phyloP scores from a whole-genome alignment of 2,113 vertebrate species.

The Anthoscopus minutus region DNA sequence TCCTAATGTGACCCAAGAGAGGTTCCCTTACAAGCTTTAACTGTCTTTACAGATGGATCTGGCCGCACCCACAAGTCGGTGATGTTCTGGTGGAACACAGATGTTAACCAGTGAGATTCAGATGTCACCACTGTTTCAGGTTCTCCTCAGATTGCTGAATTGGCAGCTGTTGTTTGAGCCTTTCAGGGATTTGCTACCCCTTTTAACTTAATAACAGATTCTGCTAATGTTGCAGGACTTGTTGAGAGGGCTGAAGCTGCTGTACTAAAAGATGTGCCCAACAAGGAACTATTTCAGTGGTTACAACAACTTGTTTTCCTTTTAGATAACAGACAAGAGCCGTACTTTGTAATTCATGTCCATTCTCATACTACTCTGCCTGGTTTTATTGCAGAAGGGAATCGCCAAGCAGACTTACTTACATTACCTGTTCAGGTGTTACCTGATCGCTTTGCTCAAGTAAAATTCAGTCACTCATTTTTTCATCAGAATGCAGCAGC shows the following conservation, averaged over 20 bases:
- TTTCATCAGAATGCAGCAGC: neutral
- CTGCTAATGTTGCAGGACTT: neutral
- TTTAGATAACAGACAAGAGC: neutral
- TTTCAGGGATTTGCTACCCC: neutral
- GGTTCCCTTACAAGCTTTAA: neutral
- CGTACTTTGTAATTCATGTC: neutral
- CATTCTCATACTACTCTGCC: neutral
- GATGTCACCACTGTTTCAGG: neutral
- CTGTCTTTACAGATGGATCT: neutral
- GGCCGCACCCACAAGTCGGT: neutral
- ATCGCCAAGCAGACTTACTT: neutral
- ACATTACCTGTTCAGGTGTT: neutral
- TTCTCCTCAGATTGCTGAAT: neutral
- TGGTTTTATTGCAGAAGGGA: neutral
- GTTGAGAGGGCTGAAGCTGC: neutral
- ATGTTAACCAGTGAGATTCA: neutral
- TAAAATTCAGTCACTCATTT: neutral
- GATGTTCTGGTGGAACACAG: neutral
- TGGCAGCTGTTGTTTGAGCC: too few species aligned
- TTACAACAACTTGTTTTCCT: neutral
- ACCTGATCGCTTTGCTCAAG: neutral
- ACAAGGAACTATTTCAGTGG: neutral
- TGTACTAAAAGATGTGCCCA: neutral
- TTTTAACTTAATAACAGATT: neutral
- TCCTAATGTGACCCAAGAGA: neutral